phyloP scores from a whole-genome alignment of 2,113 vertebrate genomes.

The Zosterops lateralis region DNA sequence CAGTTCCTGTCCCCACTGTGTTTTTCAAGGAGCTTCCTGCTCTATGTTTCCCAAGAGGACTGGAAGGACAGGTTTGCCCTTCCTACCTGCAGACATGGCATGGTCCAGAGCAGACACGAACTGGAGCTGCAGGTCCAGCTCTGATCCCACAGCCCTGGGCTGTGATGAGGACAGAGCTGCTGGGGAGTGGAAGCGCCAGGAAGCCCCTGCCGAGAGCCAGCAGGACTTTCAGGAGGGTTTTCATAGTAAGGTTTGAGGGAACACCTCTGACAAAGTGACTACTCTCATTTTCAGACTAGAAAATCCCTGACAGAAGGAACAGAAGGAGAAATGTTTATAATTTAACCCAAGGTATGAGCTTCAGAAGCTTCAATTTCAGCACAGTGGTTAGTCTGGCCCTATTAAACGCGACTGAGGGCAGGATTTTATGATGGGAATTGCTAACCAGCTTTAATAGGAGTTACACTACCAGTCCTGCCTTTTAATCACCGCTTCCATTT shows the following conservation, averaged over 20 bases:
- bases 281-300: fast-evolving
- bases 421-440: conserved; percentile 2
- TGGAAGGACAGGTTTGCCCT: background rate
- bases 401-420: background rate
- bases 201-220: fast-evolving
- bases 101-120: background rate
- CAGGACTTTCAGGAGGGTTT: background rate
- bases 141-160: background rate
- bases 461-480: background rate
- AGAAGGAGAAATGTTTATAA: background rate
- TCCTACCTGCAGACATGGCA: background rate
- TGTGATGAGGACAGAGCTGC: background rate
- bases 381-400: background rate
- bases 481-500: conserved; percentile 11
- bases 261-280: background rate
- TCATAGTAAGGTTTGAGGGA: background rate
- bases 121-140: conserved; percentile 13
- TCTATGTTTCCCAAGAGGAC: background rate
- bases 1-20: fast-evolving
- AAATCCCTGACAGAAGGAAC: background rate
- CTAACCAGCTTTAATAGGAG: conserved; percentile 5
- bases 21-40: background rate
- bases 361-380: background rate
- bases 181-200: fast-evolving
- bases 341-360: background rate